Evolutionary conservation across 2,797 vertebrate species (phyloP).

Genomic region (Bufotes viridis): DNA sequence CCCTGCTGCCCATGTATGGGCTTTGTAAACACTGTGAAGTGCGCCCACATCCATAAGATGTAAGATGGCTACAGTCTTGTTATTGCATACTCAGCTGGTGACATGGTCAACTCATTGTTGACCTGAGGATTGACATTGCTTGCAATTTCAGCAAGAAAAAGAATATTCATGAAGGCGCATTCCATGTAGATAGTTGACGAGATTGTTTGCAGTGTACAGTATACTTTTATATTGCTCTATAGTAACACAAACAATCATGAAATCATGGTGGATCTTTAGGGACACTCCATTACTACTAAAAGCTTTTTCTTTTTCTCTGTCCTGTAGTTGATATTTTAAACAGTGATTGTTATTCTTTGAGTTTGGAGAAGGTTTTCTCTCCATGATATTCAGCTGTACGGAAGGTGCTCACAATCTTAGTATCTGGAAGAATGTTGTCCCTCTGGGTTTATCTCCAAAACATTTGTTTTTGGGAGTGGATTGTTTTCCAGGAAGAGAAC

Average conservation of each 20-base stretch:
- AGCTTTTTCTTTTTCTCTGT: not conserved
- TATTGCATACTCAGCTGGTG: too few relatives aligned
- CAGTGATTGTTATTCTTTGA: not conserved
- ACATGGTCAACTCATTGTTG: not conserved
- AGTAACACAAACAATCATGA: not conserved
- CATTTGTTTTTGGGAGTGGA: conserved; percentile 41
- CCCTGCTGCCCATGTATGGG: too few relatives aligned
- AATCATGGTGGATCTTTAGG: not conserved
- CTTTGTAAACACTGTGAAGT: too few relatives aligned
- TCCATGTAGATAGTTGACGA: not conserved
- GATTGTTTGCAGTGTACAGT: not conserved
- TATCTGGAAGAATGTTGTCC: conserved; percentile 21
- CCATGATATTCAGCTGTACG: conserved; percentile 23
- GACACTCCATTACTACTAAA: conserved; percentile 1
- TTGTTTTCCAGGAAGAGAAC: conserved; percentile 31
- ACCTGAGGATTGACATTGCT: not conserved
- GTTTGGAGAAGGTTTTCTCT: conserved; percentile 23
- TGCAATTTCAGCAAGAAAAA: not conserved
- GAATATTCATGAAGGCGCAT: not conserved
- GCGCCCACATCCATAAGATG: too few relatives aligned
- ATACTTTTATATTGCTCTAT: not conserved
- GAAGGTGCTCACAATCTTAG: conserved; percentile 21
- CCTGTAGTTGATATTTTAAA: not conserved
- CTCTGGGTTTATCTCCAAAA: conserved; percentile 24
- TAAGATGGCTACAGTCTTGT: too few relatives aligned